Evolutionary conservation across 2,888 invertebrate species (phyloP), one percentile per base, ranked within the genome.

Genomic region (Tachystola acroxantha): DNA sequence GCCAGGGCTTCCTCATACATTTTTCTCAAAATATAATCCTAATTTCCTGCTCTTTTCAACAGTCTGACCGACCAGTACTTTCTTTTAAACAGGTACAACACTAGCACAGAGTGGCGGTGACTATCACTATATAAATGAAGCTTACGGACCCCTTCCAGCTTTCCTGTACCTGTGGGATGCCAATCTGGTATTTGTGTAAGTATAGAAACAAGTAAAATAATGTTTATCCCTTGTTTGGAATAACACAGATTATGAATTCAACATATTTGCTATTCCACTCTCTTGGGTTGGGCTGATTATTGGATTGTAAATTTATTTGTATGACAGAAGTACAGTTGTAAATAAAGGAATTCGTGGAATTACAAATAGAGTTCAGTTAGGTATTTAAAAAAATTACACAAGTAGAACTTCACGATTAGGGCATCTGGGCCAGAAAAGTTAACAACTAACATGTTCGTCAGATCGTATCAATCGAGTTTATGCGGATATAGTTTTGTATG

Each of bases 81-180:
- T 3, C 9, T 24, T 24, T 24, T 24, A 6, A 6, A 2, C 45
- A 88, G 88, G 90, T 14, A 94, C 94, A 10, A 89, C 92, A 11
- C 93, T 99, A 63, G 95, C 96, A 2, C 94, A 96, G 64, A 97
- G 97, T 40, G 98, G 98, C 12, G 98, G 98, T 1, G 98, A 99
- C 82, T 99, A 99, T 75, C 97, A 97, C 22, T 99, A 99, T 63
- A 97, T 99, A 46, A 90, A 92, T 59, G 94, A 97, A 75, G 95
- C 98, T 1, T 98, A 93, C 66, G 98, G 98, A 14, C 90, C 94
- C 1, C 75, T 99, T 38, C 96, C 96, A 10, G 95, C 98, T 0
- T 99, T 99, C 73, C 86, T 99, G 9, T 98, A 96, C 69, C 86
- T 99, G 9, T 99, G 99, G 98, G 96, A 96, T 67, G 97, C 98